phyloP scores from a whole-genome alignment of 2,797 vertebrate genomes.

The Sebastes itinus region DNA sequence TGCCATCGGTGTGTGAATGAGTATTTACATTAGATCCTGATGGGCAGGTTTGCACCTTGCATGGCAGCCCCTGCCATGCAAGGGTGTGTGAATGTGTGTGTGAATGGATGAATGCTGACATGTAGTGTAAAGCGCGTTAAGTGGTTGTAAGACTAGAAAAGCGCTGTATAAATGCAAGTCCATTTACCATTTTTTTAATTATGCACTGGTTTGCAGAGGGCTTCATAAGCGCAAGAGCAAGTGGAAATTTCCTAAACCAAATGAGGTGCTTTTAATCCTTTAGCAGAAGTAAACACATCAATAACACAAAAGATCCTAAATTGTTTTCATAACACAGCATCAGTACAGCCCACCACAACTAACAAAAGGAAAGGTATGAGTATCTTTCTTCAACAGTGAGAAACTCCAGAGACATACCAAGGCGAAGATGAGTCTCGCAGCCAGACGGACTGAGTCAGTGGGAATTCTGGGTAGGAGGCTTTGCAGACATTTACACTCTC shows the following conservation, averaged over 20 bases:
- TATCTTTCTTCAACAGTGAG: not conserved
- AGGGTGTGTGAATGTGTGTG: no score
- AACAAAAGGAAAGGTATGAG: not conserved
- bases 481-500: conserved; percentile 90
- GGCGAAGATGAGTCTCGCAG: conserved; percentile 88
- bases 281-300: not conserved
- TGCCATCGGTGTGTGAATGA: no score
- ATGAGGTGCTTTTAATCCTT: not conserved
- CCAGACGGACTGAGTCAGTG: conserved; percentile 91
- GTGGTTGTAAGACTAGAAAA: no score
- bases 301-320: not conserved
- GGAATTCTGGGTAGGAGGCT: conserved; percentile 86
- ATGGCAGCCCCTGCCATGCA: no score
- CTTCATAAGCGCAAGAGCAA: not conserved
- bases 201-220: not conserved
- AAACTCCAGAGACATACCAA: conserved; percentile 81
- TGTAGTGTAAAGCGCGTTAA: no score
- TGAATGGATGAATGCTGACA: no score
- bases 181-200: not conserved
- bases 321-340: not conserved
- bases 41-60: no score
- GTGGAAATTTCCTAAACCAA: not conserved
- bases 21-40: no score
- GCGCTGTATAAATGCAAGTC: no score
- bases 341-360: not conserved